Evolutionary conservation across 1,140 invertebrate genomes (phyloP).

Genomic region (Drosophila parvula): DNA sequence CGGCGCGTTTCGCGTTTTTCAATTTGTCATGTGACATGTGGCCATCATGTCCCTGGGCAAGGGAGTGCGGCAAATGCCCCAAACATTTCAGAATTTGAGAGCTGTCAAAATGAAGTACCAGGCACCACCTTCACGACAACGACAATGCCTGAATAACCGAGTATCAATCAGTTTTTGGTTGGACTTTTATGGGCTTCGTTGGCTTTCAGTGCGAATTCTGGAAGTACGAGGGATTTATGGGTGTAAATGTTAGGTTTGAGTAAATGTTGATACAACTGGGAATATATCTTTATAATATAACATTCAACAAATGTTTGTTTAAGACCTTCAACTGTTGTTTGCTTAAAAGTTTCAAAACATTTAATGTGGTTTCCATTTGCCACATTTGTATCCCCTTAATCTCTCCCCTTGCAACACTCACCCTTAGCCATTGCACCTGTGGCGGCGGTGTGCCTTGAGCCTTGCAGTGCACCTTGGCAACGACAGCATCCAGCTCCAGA

Average conservation of each 20-base stretch:
- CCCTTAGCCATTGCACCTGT: conserved; percentile 92
- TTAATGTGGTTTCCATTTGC: no score
- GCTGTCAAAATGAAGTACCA: conserved; percentile 39
- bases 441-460: conserved; percentile 92
- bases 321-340: no score
- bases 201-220: no score
- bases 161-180: background rate
- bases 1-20: conserved; percentile 63
- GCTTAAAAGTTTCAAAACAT: no score
- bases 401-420: conserved; percentile 65
- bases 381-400: background rate
- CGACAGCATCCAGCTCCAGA: conserved; percentile 90
- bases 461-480: conserved; percentile 93
- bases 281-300: background rate
- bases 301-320: no score
- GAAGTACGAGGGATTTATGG: no score
- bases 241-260: background rate
- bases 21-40: conserved; percentile 64
- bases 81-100: conserved; percentile 10
- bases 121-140: conserved; percentile 10
- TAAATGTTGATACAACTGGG: background rate
- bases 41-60: background rate
- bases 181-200: background rate
- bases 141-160: background rate
- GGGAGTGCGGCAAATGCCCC: background rate